Evolutionary conservation across 2,797 vertebrate species (phyloP), one percentile per base, ranked within the genome.

Genomic region (Phyllotis vaccarum): DNA sequence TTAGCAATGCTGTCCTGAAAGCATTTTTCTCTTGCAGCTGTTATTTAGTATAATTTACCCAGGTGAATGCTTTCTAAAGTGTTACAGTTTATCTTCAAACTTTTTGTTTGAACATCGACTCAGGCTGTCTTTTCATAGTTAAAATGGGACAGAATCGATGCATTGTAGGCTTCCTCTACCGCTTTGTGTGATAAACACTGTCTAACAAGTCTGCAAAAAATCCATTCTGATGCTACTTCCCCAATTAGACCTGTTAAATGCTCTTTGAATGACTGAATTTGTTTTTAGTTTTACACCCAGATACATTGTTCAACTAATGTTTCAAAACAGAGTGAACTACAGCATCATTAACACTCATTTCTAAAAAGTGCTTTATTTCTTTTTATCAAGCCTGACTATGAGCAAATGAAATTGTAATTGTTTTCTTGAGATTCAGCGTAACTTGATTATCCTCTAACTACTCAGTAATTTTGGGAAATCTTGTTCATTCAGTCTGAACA

Each of bases 121-220:
- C 80, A 94, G 95, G 92, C 96, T 97, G 96, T 88, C 76, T 93
- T 66, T n/a, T 83, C 89, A 78, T 76, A 97, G 93, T 97, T 97
- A 91, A 98, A 98, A 75, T 95, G 91, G 95, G 95, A 95, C 97
- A 96, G 85, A 97, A 98, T 98, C 94, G 2, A 98, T 98, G 96
- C 72, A 93, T 93, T 97, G 89, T 90, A 96, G 96, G 89, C 93
- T 95, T 96, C 78, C 92, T 98, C 46, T 97, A 94, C 95, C 96
- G 93, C 94, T 96, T 89, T 89, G 90, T 97, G 97, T 97, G 97
- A 98, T 97, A 98, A 98, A 98, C 94, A 98, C 82, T 96, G 90
- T 95, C 98, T 98, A 98, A 98, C 93, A 97, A 95, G 89, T 96
- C 89, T 85, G 74, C 91, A 96, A 98, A 98, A 97, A 98, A 98